Conservation (phyloP, 1,140 invertebrate species). For the Diorhabda carinulata region DNA sequence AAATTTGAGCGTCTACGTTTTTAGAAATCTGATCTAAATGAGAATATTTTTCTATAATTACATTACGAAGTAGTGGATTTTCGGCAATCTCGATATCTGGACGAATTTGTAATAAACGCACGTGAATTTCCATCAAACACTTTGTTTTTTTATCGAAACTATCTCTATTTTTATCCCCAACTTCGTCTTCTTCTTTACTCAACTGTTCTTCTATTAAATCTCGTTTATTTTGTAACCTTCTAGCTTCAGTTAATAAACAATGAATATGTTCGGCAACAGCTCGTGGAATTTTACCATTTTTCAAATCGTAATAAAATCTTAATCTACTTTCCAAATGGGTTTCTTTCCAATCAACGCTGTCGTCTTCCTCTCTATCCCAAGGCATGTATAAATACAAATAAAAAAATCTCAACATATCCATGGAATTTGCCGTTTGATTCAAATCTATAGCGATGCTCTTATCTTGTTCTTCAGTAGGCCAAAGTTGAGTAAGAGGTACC, state of each 20-base stretch:
- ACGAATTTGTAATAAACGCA: constrained; percentile 57
- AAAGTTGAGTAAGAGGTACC: constrained; percentile 55
- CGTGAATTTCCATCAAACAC: constrained; percentile 54
- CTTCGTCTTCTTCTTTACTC: constrained; percentile 35
- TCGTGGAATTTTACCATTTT: constrained; percentile 50
- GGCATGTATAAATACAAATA: constrained; percentile 60
- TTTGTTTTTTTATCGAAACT: constrained; percentile 43
- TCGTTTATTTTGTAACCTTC: constrained; percentile 52
- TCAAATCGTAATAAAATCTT: constrained; percentile 58
- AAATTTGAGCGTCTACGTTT: constrained; percentile 38
- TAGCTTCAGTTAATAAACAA: constrained; percentile 53
- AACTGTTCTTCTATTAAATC: constrained; percentile 46
- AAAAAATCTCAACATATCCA: constrained; percentile 59
- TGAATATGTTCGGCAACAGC: constrained; percentile 54
- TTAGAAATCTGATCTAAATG: constrained; percentile 27
- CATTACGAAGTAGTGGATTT: constrained; percentile 56
- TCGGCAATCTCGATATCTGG: constrained; percentile 60
- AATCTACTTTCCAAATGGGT: constrained; percentile 56
- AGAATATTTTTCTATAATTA: constrained; percentile 42
- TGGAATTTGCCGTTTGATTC: constrained; percentile 48
- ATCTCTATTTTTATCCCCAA: constrained; percentile 49
- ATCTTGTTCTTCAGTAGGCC: constrained; percentile 56
- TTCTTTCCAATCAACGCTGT: constrained; percentile 53
- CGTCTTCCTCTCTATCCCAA: constrained; percentile 60
- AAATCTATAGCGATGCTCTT: constrained; percentile 49